Evolutionary conservation across 2,797 vertebrate genomes (phyloP).

Genomic region (Sciurus carolinensis): DNA sequence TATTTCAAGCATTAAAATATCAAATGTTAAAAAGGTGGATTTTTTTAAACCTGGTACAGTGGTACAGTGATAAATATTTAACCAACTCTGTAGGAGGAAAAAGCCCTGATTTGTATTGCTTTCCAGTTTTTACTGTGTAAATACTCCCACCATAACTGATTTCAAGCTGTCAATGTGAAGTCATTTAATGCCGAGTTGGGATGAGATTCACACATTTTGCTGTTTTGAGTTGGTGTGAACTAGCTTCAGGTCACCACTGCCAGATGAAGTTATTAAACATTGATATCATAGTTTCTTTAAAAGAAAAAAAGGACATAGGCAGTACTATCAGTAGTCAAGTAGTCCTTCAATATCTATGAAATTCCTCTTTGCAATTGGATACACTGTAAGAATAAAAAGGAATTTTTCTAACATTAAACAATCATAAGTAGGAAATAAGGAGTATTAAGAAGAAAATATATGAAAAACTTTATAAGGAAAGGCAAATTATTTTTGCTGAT

Average conservation of each 20-base stretch:
- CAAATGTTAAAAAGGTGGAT: conserved; percentile 45
- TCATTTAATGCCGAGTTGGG: background rate
- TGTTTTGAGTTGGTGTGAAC: background rate
- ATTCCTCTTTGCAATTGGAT: conserved; percentile 31
- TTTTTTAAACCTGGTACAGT: background rate
- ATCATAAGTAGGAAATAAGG: conserved; percentile 18
- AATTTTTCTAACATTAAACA: background rate
- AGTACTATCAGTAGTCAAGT: background rate
- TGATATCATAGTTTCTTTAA: conserved; percentile 51
- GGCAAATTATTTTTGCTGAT: conserved; percentile 60
- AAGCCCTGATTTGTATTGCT: background rate
- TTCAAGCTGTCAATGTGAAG: conserved; percentile 14
- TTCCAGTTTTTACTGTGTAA: conserved; percentile 55
- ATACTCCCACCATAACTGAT: background rate
- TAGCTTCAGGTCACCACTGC: background rate
- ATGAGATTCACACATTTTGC: background rate
- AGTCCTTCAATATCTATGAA: conserved; percentile 43
- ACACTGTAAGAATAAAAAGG: conserved; percentile 58
- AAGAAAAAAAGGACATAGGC: background rate
- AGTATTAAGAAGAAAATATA: conserved; percentile 22
- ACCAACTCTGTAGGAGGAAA: background rate
- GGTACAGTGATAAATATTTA: background rate
- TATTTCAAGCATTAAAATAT: conserved; percentile 30
- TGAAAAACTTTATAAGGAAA: conserved; percentile 9
- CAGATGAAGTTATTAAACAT: conserved; percentile 31